phyloP scores from a whole-genome alignment of 2,113 vertebrate genomes.

The Dermatemys mawii region DNA sequence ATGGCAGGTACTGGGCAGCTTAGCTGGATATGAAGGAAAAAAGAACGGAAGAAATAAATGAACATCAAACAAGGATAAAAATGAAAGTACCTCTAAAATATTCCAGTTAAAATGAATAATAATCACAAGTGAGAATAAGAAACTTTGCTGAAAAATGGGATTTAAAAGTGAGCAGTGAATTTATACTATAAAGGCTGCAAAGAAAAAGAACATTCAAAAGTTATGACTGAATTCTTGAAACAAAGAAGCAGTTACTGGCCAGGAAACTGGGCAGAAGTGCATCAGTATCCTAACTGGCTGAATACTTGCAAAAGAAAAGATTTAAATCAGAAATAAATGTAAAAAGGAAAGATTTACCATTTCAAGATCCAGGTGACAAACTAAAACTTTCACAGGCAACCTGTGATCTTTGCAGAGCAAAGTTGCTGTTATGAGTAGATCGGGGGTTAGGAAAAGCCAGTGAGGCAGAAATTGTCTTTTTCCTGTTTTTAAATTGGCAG shows the following conservation, averaged over 20 bases:
- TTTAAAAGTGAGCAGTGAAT: neutral
- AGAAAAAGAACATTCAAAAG: neutral
- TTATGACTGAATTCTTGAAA: neutral
- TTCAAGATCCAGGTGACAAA: neutral
- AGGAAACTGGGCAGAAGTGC: neutral
- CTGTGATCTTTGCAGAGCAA: neutral
- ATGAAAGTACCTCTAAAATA: neutral
- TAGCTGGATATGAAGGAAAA: neutral
- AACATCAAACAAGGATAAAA: neutral
- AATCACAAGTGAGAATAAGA: neutral
- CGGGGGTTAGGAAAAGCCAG: neutral
- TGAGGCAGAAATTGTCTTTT: neutral
- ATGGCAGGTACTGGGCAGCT: neutral
- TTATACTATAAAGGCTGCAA: neutral
- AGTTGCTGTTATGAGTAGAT: neutral
- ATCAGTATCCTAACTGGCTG: neutral
- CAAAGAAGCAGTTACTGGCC: neutral
- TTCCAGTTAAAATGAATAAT: neutral
- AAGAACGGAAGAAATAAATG: neutral
- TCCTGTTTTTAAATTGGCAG: neutral
- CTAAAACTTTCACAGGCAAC: neutral
- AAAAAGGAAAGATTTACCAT: neutral
- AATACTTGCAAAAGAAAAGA: neutral
- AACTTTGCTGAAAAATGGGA: neutral
- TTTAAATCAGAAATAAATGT: neutral